Conservation (phyloP, 2,888 invertebrate genomes). For the Silvanus unidentatus region DNA sequence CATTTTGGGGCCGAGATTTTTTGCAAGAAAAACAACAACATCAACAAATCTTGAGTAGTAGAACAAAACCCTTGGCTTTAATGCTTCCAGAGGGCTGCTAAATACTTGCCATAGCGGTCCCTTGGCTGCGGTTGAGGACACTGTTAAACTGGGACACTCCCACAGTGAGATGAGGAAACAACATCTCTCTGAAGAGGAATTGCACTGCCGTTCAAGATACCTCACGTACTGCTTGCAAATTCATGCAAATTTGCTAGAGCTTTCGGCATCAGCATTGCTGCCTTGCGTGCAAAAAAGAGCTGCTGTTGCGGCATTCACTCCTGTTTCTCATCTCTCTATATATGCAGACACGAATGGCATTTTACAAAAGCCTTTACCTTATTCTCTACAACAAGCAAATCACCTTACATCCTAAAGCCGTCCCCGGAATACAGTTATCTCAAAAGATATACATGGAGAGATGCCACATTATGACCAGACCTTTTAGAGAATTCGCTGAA, state of each 20-base stretch:
- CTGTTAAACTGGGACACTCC: slow-evolving; percentile 23
- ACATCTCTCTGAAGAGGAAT: slow-evolving; percentile 21
- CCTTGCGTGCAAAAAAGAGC: not conserved
- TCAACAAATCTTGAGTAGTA: slow-evolving; percentile 16
- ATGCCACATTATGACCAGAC: no score
- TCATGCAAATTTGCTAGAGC: slow-evolving; percentile 24
- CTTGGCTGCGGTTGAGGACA: slow-evolving; percentile 20
- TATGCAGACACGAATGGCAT: no score
- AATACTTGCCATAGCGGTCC: slow-evolving; percentile 21
- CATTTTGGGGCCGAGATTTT: no score
- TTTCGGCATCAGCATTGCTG: slow-evolving; percentile 10
- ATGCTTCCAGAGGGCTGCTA: slow-evolving; percentile 19
- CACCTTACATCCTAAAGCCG: no score
- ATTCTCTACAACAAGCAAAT: no score
- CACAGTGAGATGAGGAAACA: slow-evolving; percentile 15
- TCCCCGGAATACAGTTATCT: no score
- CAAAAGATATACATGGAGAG: no score
- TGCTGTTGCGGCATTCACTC: not conserved
- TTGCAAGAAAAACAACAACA: no score
- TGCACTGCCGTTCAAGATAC: slow-evolving; percentile 20
- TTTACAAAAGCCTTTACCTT: no score
- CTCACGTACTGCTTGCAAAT: slow-evolving; percentile 25
- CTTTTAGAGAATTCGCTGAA: no score
- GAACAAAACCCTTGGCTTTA: slow-evolving; percentile 19
- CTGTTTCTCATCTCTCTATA: no score